Evolutionary conservation across 1,140 invertebrate genomes (phyloP).

Genomic region (Chelonus insularis): DNA sequence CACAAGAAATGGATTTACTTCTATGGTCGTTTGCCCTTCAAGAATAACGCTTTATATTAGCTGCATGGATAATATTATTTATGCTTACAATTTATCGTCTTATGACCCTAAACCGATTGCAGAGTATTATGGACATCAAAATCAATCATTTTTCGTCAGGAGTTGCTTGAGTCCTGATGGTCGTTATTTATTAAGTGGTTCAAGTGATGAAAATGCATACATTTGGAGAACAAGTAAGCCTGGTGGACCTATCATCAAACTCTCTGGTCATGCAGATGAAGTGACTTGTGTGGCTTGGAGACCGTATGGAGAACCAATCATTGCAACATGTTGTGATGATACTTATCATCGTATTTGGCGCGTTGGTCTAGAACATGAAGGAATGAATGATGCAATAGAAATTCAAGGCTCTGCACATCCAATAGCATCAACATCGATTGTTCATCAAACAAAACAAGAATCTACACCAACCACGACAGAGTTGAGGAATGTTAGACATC

Average conservation of each 20-base stretch:
- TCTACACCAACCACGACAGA: constrained; percentile 42
- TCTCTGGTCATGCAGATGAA: constrained; percentile 77
- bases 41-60: constrained; percentile 77
- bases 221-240: constrained; percentile 75
- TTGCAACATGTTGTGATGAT: constrained; percentile 83
- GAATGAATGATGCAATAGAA: constrained; percentile 56
- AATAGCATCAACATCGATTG: constrained; percentile 36
- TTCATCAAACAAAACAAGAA: constrained; percentile 35
- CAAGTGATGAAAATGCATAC: constrained; percentile 80
- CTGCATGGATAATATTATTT: constrained; percentile 84
- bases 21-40: constrained; percentile 72
- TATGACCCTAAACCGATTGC: constrained; percentile 68
- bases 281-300: constrained; percentile 85
- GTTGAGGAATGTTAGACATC: constrained; percentile 10
- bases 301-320: constrained; percentile 56
- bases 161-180: constrained; percentile 77
- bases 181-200: constrained; percentile 79
- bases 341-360: constrained; percentile 76
- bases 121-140: constrained; percentile 68
- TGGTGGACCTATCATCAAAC: constrained; percentile 67
- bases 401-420: constrained; percentile 63
- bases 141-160: constrained; percentile 82
- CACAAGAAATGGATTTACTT: constrained; percentile 76
- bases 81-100: constrained; percentile 78
- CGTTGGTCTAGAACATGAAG: constrained; percentile 62